Base-by-base conservation (phyloP, 2,113 vertebrate species). In the Melanerpes formicivorus region DNA sequence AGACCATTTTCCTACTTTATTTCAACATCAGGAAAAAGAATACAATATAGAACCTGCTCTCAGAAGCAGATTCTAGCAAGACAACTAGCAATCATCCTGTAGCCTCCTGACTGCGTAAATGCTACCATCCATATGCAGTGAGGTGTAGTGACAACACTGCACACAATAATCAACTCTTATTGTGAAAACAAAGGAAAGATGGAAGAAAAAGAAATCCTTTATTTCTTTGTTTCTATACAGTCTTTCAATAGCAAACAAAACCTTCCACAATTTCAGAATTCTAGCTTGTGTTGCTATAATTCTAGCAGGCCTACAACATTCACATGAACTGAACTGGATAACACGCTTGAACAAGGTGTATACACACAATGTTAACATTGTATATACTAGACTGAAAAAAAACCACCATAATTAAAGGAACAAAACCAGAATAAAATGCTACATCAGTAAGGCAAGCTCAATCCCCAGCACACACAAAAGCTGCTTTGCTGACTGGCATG, bases 121-220 rank as follows among this genome's bases (percentile, higher is more conserved):
- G 18, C 42, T 56, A 30, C 80, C 65, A 55, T 17, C 55, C 50
- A 11, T 4, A 21, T 8, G 3, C 70, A 75, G 52, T 10, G 15
- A 87, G 25, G 46, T 70, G 17, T 56, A 77, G 74, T 1, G 0
- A 63, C 15, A 34, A 25, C 6, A 17, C 2, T 0, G 0, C n/a
- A 55, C 12, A 23, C n/a, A 71, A 27, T 4, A 63, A 64, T 18
- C 25, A 30, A 15, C 18, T 27, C 2, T 5, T 8, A 18, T 3
- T 40, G 44, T 9, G 26, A 44, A 76, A 84, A 80, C 30, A 59
- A 83, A 42, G 11, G 19, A n/a, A 64, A 67, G 8, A 63, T 34
- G 14, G 40, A 82, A 30, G 14, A 62, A 81, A 46, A 48, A 70
- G 2, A 55, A 54, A 26, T 30, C 15, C 6, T 54, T 40, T 21